Base-by-base conservation (phyloP, 2,888 invertebrate species). In the Melanotus villosus region DNA sequence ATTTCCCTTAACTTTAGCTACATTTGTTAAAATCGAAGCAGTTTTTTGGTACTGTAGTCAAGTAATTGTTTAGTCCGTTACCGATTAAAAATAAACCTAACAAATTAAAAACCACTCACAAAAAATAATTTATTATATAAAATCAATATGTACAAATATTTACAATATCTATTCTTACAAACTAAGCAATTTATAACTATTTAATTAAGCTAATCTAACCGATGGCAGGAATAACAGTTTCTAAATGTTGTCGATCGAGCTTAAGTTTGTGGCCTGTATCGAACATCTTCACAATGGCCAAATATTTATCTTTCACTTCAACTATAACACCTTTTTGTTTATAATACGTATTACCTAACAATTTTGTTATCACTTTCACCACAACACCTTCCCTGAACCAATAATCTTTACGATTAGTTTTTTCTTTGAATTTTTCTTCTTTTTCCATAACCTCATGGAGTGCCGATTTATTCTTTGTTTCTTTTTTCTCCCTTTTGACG, bases 201-300 rank as follows among this genome's bases (percentile, higher is more conserved):
- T n/a, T n/a, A n/a, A n/a, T n/a, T n/a, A n/a, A n/a, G n/a, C n/a
- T n/a, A n/a, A n/a, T n/a, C n/a, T n/a, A n/a, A n/a, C 97, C 97
- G 57, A 93, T 85, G 0, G 95, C 93, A 0, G 99, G 99, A 77
- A 99, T 96, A 1, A 99, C 98, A 0, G 98, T 99, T 84, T 99
- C 98, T 68, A 99, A 83, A 83, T 98, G 94, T 59, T 91, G 92
- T 88, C 93, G 93, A 82, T 98, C 97, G 2, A 97, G 86, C 84
- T 96, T 96, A 0, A 98, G 77, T 77, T 91, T 92, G 56, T 91
- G 90, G 0, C 90, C 92, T 0, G 88, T 88, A 50, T 95, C 95
- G 0, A 92, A 76, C 77, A 97, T 86, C 77, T 92, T 91, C 0
- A 98, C 90, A 71, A 94, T 89, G 0, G 92, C 97, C 0, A 89